Conservation (phyloP, 2,888 invertebrate species). For the Chouioia cunea region DNA sequence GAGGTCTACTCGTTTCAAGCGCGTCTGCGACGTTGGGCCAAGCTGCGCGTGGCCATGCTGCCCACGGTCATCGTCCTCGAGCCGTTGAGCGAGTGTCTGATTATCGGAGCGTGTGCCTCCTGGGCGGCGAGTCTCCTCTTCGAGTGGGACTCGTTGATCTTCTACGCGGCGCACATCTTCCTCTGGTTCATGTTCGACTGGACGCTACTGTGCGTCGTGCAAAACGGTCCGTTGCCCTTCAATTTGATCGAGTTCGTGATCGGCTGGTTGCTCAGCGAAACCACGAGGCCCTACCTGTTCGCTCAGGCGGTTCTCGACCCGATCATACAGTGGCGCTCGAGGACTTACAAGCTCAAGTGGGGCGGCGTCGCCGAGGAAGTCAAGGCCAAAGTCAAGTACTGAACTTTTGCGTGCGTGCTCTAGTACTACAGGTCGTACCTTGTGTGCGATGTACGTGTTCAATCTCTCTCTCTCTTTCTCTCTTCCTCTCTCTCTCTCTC, state of each 20-base stretch:
- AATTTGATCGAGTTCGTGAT: slow-evolving; percentile 94
- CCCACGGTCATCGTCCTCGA: slow-evolving; percentile 92
- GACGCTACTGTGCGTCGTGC: slow-evolving; percentile 88
- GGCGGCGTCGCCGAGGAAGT: slow-evolving; percentile 94
- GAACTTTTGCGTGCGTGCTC: slow-evolving; percentile 45
- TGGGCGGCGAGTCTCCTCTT: slow-evolving; percentile 88
- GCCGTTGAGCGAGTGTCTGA: slow-evolving; percentile 94
- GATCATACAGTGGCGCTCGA: slow-evolving; percentile 92
- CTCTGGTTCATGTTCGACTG: slow-evolving; percentile 98
- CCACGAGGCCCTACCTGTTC: slow-evolving; percentile 90
- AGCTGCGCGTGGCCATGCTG: slow-evolving; percentile 94
- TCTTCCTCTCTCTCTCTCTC: too few species aligned
- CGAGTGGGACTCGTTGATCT: slow-evolving; percentile 89
- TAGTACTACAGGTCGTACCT: too few species aligned
- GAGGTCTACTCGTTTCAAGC: slow-evolving; percentile 89
- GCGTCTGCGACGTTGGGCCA: slow-evolving; percentile 91
- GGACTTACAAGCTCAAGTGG: slow-evolving; percentile 93
- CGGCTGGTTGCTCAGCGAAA: slow-evolving; percentile 95
- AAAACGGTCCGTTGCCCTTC: slow-evolving; percentile 93
- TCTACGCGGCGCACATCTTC: slow-evolving; percentile 92
- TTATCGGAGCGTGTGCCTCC: slow-evolving; percentile 91
- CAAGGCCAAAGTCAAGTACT: slow-evolving; percentile 80
- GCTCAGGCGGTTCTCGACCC: slow-evolving; percentile 88
- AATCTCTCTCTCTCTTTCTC: too few species aligned
- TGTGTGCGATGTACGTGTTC: too few species aligned